Evolutionary conservation across 2,797 vertebrate species (phyloP), one percentile per base, ranked within the genome.

Genomic region (Steatocranus sp.): DNA sequence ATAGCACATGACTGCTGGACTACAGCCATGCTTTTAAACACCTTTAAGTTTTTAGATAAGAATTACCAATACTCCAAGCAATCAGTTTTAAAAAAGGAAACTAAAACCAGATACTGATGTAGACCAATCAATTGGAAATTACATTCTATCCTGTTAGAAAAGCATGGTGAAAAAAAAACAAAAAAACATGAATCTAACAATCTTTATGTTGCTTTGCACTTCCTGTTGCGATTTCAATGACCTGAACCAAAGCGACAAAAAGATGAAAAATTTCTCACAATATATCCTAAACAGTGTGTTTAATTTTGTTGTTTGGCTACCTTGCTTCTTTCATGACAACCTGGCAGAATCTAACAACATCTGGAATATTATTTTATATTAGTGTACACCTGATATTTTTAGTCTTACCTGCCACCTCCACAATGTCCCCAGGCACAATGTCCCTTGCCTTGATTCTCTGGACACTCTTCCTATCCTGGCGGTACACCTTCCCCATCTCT

Each of bases 401-500:
- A 23, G 18, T 73, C 97, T 97, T 94, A 99, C 99, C 99, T 86
- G 98, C 98, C 81, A 99, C 97, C 94, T 99, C 99, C 75, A 99
- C 98, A 9, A 99, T 98, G 81, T 99, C 99, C 2, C 99, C 99
- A 1, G 99, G 99, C 56, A 99, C 96, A 41, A 99, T 97, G 92
- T 99, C 98, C 89, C 97, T 97, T 85, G 99, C 98, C 95, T 99
- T 99, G 95, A 99, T 98, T 91, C 99, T 96, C 92, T 99, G 99
- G 32, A 99, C 98, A 11, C 97, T 99, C 94, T 99, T 99, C 77
- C 98, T 94, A 92, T 99, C 98, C 94, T 99, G 98, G 50, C 99
- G 96, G 91, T 99, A 99, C 10, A 99, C 98, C 94, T 99, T 99
- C 34, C 98, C 99, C 97, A 99, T 99, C 95, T 99, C 99, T 11